Evolutionary conservation across 2,888 invertebrate genomes (phyloP).

Genomic region (Julus scanicus): DNA sequence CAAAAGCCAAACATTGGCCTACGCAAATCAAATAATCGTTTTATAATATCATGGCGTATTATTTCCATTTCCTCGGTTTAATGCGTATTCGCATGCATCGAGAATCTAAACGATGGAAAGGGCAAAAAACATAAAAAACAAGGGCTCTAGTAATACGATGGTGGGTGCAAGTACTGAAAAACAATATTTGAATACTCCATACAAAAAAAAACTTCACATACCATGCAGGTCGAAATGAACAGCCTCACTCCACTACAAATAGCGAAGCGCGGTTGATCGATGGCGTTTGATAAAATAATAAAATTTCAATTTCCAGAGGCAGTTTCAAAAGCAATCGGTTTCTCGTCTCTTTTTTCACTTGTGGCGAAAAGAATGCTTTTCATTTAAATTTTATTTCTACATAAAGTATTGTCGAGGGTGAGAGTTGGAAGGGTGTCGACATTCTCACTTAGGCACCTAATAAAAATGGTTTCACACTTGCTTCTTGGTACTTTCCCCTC

Average conservation of each 20-base stretch:
- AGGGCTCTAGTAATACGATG: background rate
- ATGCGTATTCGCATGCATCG: background rate
- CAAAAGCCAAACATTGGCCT: constrained; percentile 37
- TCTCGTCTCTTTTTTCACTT: background rate
- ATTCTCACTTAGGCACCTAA: background rate
- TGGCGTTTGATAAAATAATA: constrained; percentile 12
- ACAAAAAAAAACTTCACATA: background rate
- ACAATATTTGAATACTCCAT: background rate
- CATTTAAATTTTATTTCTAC: background rate
- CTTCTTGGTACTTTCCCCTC: no score
- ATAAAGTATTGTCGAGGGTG: background rate
- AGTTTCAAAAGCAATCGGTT: background rate
- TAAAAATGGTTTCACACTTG: background rate
- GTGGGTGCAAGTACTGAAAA: background rate
- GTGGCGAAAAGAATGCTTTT: background rate
- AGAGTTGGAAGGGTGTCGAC: background rate
- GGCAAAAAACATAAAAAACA: constrained; percentile 37
- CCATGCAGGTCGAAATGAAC: background rate
- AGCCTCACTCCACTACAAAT: background rate
- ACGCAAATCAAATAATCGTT: constrained; percentile 45
- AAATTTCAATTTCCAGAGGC: background rate
- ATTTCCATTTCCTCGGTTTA: constrained; percentile 3
- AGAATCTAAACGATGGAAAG: background rate
- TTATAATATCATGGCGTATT: constrained; percentile 12
- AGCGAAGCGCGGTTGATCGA: background rate